Conservation (phyloP, 2,113 vertebrate genomes). For the Caranx ignobilis region DNA sequence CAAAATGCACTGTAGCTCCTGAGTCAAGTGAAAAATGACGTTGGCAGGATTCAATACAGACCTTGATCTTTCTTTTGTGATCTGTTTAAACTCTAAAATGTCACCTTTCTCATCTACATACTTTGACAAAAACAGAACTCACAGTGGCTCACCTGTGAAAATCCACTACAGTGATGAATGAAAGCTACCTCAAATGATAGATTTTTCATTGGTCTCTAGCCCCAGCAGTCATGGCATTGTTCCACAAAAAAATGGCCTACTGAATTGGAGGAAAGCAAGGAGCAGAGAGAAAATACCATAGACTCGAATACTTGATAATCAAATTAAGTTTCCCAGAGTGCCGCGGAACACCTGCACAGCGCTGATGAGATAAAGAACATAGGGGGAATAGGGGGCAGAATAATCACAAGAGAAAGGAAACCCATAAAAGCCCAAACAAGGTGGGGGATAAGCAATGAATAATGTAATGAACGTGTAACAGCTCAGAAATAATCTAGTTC, state of each 20-base stretch:
- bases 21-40: neutral
- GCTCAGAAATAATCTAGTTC: constrained; percentile 55
- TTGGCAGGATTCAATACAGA: neutral
- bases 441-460: constrained; percentile 58
- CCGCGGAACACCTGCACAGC: constrained; percentile 69
- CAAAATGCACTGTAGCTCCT: neutral
- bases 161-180: constrained; percentile 36
- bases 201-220: constrained; percentile 56
- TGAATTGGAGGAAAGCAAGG: constrained; percentile 31
- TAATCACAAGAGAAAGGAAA: constrained; percentile 61
- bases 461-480: constrained; percentile 74
- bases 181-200: constrained; percentile 44
- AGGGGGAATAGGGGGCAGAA: constrained; percentile 38
- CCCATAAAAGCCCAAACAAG: constrained; percentile 57
- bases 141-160: constrained; percentile 37
- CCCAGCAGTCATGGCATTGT: constrained; percentile 51
- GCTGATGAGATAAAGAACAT: constrained; percentile 79
- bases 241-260: constrained; percentile 53
- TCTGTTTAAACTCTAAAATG: constrained; percentile 19
- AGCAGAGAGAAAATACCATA: constrained; percentile 49
- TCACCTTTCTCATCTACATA: constrained; percentile 20
- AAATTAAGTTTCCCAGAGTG: constrained; percentile 72
- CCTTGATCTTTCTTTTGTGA: constrained; percentile 21
- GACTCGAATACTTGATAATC: constrained; percentile 80
- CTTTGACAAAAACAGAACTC: constrained; percentile 31